Evolutionary conservation across 1,140 invertebrate species (phyloP), one percentile per base, ranked within the genome.

Genomic region (Choristoneura fumiferana): DNA sequence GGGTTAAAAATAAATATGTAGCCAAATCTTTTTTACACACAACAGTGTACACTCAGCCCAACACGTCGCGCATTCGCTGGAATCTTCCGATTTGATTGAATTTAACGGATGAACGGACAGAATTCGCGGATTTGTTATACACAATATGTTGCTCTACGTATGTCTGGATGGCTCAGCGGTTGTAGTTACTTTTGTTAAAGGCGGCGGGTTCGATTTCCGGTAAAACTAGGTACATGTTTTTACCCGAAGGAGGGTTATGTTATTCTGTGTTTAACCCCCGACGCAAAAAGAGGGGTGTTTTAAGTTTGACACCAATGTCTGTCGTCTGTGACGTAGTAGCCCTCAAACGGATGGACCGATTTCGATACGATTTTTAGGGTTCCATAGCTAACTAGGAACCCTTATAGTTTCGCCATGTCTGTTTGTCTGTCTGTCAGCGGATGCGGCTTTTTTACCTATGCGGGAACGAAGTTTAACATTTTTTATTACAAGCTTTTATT

Each of bases 71-170:
- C 22, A n/a, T 17, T 49, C n/a, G 12, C 43, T 5, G 43, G 43
- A 49, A 49, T 49, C 18, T 49, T 49, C 22, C 22, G 10, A 10
- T 22, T 33, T 29, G 18, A 49, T 29, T 49, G 17, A n/a, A 49
- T 49, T 49, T 49, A 17, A 12, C 43, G 4, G 8, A 9, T 4
- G 22, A 18, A 29, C 18, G 3, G n/a, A 18, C 43, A 8, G 10
- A 18, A 45, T 49, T 33, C 43, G 1, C 8, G 17, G 1, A 49
- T 49, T 13, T 49, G 29, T 49, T 49, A 49, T 4, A 43, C 9
- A 17, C 14, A 43, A n/a, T n/a, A 0, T n/a, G 9, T 8, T 5
- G 8, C 10, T 1, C 12, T 37, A 8, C 35, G 1, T 1, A 9
- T 8, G 9, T 2, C 35, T 34, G 35, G 35, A 9, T 4, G n/a